phyloP scores from a whole-genome alignment of 2,113 vertebrate genomes.

The Lepidothrix coronata region DNA sequence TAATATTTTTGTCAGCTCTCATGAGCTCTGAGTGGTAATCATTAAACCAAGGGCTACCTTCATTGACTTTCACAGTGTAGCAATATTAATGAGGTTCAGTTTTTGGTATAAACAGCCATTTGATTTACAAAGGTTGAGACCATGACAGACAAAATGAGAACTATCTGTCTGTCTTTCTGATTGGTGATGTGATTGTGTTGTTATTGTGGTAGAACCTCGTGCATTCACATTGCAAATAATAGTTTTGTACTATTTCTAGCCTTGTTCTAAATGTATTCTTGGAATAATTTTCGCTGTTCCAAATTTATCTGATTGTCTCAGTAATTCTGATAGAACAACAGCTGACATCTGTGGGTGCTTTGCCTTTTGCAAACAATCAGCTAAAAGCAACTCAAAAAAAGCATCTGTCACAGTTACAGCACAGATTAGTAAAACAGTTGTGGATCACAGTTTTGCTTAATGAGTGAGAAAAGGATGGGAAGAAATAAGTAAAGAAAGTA shows the following conservation, averaged over 20 bases:
- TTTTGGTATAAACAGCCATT: neutral
- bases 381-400: slow-evolving; percentile 5
- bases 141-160: neutral
- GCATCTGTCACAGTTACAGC: neutral
- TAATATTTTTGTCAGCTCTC: neutral
- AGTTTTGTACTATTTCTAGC: neutral
- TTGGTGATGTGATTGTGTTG: neutral
- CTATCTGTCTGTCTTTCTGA: neutral
- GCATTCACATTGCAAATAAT: neutral
- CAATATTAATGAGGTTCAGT: neutral
- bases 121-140: neutral
- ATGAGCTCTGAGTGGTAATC: neutral
- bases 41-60: neutral
- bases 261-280: neutral
- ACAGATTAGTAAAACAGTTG: neutral
- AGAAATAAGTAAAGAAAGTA: neutral
- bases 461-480: neutral
- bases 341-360: slow-evolving; percentile 35
- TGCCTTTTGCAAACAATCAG: neutral
- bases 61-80: neutral
- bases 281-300: neutral
- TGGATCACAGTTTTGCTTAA: neutral
- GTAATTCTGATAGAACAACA: neutral
- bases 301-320: neutral
- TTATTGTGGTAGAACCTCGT: neutral